Evolutionary conservation across 2,797 vertebrate species (phyloP).

Genomic region (Tiaroga cobitis): DNA sequence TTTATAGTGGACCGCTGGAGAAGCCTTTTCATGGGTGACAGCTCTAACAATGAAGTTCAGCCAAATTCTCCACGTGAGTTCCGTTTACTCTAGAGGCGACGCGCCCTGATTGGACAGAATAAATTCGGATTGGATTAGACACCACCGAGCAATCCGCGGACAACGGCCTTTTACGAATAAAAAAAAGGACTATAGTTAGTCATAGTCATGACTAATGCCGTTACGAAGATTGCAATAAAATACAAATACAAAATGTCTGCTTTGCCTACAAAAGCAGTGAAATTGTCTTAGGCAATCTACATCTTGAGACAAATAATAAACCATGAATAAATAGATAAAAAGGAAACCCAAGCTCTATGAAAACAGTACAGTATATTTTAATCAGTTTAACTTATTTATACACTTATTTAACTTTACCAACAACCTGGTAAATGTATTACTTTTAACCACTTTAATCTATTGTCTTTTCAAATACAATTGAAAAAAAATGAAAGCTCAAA

Average conservation of each 20-base stretch:
- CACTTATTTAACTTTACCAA: background rate
- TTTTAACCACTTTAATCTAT: too few species aligned
- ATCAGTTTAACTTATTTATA: background rate
- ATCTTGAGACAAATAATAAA: background rate
- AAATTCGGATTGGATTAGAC: constrained; percentile 89
- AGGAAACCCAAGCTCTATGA: background rate
- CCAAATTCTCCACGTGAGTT: constrained; percentile 84
- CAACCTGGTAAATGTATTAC: background rate
- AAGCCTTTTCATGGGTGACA: constrained; percentile 85
- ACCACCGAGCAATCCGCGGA: constrained; percentile 81
- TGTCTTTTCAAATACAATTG: too few species aligned
- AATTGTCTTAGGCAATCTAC: background rate
- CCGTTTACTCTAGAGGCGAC: constrained; percentile 77
- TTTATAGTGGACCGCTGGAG: constrained; percentile 84
- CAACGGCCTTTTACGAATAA: constrained; percentile 79
- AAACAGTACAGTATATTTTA: background rate
- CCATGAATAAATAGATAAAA: too few species aligned
- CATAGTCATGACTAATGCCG: background rate
- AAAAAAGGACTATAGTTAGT: background rate
- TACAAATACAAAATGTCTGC: background rate
- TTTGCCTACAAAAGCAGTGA: background rate
- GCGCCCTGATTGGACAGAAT: constrained; percentile 82
- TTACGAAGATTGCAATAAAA: background rate
- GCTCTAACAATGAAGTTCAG: constrained; percentile 85
- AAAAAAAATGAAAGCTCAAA: background rate